A percentile compares a stretch with the other conserved stretches of the same genome.
phyloP scores from a whole-genome alignment of 2,113 vertebrate genomes.

The Equus przewalskii region DNA sequence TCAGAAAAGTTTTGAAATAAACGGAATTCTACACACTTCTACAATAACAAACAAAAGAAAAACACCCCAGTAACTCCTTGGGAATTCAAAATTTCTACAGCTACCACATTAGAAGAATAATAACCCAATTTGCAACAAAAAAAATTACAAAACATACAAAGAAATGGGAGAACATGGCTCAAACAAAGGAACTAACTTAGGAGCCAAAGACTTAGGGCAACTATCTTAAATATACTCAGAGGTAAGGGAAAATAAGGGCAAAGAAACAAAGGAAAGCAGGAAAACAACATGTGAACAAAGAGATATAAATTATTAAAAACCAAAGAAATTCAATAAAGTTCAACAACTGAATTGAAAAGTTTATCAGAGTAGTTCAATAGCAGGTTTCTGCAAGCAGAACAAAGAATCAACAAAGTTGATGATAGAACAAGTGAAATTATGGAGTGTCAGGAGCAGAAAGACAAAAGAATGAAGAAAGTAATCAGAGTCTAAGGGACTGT shows the following conservation, averaged over 20 bases:
- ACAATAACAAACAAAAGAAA: background rate
- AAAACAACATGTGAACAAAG: background rate
- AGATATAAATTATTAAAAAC: background rate
- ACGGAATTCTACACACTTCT: background rate
- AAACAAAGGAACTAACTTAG: background rate
- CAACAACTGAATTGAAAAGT: background rate
- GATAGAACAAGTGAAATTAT: background rate
- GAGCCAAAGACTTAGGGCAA: background rate
- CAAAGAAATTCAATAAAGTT: background rate
- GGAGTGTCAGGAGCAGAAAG: background rate
- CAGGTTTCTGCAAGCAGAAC: background rate
- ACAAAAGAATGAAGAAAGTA: background rate
- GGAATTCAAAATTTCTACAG: background rate
- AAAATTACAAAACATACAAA: background rate
- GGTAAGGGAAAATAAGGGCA: background rate
- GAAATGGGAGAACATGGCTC: background rate
- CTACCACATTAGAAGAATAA: background rate
- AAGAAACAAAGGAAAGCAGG: background rate
- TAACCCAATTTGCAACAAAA: background rate
- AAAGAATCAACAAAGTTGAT: background rate
- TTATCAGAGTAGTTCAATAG: background rate
- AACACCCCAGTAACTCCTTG: background rate
- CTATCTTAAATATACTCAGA: background rate
- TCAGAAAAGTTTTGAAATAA: background rate
- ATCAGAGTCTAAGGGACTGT: background rate